phyloP scores from a whole-genome alignment of 2,888 invertebrate species.

The Acanthoscelides obtectus region DNA sequence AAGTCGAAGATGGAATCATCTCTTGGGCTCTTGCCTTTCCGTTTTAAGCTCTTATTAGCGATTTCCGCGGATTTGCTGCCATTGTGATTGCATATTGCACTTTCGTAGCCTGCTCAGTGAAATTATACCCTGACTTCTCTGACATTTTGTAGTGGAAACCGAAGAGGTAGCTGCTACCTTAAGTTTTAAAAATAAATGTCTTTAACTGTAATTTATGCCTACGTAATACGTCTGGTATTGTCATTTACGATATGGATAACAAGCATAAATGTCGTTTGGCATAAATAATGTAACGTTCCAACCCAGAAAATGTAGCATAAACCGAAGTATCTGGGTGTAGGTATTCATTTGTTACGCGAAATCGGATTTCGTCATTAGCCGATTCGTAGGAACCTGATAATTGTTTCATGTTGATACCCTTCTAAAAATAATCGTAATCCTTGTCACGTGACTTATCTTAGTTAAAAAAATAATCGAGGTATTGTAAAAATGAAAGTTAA shows the following conservation, averaged over 20 bases:
- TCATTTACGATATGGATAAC: not conserved
- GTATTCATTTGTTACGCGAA: not conserved
- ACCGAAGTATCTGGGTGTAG: not conserved
- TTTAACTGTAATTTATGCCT: not conserved
- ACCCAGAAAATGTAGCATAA: not conserved
- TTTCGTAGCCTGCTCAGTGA: not conserved
- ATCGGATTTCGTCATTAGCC: not conserved
- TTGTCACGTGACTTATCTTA: conserved; percentile 24
- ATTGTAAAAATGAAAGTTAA: not conserved
- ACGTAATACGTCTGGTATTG: not conserved
- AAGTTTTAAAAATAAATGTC: not conserved
- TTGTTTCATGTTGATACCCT: conserved; percentile 12
- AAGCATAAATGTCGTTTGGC: not conserved
- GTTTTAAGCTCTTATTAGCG: not conserved
- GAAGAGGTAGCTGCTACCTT: not conserved
- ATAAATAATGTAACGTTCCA: not conserved
- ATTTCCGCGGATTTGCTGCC: not conserved
- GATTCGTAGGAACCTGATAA: conserved; percentile 17
- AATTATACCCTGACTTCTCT: not conserved
- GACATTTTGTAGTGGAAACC: not conserved
- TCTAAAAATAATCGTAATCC: conserved; percentile 22
- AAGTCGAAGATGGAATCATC: conserved; percentile 10
- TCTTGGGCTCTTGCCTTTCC: not conserved
- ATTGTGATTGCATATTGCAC: not conserved
- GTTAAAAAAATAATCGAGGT: conserved; percentile 14